Evolutionary conservation across 2,888 invertebrate genomes (phyloP), one percentile per base, ranked within the genome.

Genomic region (Temnothorax unifasciatus): DNA sequence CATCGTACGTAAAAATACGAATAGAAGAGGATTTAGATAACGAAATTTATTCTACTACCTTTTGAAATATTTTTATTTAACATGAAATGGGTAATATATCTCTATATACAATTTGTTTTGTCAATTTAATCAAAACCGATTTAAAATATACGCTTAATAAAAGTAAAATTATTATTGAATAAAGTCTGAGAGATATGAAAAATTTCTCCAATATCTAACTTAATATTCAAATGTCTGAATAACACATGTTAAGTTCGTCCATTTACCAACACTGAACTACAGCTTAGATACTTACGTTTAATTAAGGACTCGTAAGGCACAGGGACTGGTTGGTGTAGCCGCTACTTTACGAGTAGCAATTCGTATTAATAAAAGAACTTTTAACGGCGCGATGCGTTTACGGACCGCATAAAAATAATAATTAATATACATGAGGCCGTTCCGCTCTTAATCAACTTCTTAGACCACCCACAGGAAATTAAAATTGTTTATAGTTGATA

Each of bases 311-410:
- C 87, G 85, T 83, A 82, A 87, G 90, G 87, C 76, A 84, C 66
- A 57, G 79, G 54, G 82, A 82, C 69, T 66, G 64, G 44, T 75
- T 79, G 50, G 68, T 57, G 47, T 41, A 66, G 50, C 34, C 29
- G 68, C 83, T 85, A 86, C 89, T 93, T 93, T 91, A 92, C 88
- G 91, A 89, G 89, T 85, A 87, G 91, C 92, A 91, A 92, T 93
- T 92, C 90, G 91, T 92, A 93, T 93, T 93, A 93, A 93, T 93
- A 93, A 92, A 92, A 91, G 87, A 93, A 92, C 90, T 93, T 93
- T 89, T 84, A 74, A 61, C 75, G 47, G 81, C 76, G 82, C 85
- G 87, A 87, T 88, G 87, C 88, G 84, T 88, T 89, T 88, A 87
- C 82, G 75, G 74, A 73, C 82, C 66, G 86, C 88, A 89, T 92